Evolutionary conservation across 2,797 vertebrate species (phyloP).

Genomic region (Trachops cirrhosus): DNA sequence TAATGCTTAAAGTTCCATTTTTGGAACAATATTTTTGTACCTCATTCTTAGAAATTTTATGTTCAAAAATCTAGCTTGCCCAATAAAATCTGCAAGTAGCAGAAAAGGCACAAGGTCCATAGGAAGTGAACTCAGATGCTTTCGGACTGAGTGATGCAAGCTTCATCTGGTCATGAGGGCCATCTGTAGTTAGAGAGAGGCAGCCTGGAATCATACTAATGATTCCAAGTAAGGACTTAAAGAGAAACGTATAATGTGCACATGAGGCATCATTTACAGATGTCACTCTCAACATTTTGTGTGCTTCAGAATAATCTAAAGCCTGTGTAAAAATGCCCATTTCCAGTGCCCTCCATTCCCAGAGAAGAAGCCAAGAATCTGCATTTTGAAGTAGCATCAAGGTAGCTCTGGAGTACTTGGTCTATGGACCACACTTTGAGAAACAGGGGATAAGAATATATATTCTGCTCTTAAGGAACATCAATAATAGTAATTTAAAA

Average conservation of each 20-base stretch:
- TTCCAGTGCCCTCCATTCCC: background rate
- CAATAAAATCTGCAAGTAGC: background rate
- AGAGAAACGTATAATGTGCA: background rate
- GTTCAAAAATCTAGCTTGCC: background rate
- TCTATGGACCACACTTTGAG: background rate
- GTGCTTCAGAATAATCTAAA: background rate
- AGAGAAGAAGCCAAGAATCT: background rate
- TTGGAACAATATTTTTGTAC: background rate
- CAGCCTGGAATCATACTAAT: background rate
- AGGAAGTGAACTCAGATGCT: background rate
- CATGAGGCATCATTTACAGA: background rate
- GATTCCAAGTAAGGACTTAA: background rate
- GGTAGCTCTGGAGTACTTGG: background rate
- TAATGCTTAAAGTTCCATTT: background rate
- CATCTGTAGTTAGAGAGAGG: background rate
- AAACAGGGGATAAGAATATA: background rate
- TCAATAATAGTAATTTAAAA: background rate
- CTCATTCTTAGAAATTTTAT: conserved; percentile 31
- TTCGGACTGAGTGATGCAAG: background rate
- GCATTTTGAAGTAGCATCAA: background rate
- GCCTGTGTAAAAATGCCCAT: background rate
- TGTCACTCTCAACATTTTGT: background rate
- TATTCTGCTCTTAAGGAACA: background rate
- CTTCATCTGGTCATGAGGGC: background rate
- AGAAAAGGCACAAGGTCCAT: background rate